These are phyloP conservation scores for Fulmarus glacialis DNA, from an alignment of 2,113 vertebrate species.

Conservation along the genomic window DNA sequence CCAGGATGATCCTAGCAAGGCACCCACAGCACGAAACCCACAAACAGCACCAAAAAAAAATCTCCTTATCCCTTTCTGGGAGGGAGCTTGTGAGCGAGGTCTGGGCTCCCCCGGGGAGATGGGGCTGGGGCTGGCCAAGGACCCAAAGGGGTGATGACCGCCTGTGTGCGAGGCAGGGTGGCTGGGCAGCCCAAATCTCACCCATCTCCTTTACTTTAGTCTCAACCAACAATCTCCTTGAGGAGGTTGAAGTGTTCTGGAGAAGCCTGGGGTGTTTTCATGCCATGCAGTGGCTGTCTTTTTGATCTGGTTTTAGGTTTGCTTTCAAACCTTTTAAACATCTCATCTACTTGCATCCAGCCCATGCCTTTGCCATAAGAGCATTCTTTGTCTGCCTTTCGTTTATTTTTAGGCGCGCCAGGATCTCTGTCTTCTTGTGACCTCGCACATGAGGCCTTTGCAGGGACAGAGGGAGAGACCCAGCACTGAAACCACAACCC, in stretches of 20 bases:
- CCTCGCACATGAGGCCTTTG: rapidly evolving
- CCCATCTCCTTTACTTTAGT: not conserved
- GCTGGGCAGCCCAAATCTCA: not conserved
- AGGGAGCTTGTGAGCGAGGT: not conserved
- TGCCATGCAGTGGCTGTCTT: not conserved
- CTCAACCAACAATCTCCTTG: not conserved
- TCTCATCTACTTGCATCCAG: not conserved
- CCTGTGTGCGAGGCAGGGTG: not conserved
- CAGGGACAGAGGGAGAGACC: not conserved
- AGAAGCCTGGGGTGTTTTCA: not conserved
- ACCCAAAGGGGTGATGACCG: not conserved
- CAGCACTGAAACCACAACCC: not conserved
- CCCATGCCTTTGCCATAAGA: not conserved
- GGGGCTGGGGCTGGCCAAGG: not conserved
- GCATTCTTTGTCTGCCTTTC: not conserved
- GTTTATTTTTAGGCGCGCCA: not conserved
- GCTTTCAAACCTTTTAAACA: conserved; percentile 19
- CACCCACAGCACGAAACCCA: not conserved
- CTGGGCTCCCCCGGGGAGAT: not conserved
- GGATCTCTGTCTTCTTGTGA: not conserved
- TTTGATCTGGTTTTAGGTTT: conserved; percentile 6
- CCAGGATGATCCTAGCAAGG: rapidly evolving
- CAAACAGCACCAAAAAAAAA: not conserved
- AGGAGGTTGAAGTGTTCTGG: not conserved
- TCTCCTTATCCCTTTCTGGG: not conserved